phyloP scores from a whole-genome alignment of 2,888 invertebrate species.

The Drosophila glabriapex region DNA sequence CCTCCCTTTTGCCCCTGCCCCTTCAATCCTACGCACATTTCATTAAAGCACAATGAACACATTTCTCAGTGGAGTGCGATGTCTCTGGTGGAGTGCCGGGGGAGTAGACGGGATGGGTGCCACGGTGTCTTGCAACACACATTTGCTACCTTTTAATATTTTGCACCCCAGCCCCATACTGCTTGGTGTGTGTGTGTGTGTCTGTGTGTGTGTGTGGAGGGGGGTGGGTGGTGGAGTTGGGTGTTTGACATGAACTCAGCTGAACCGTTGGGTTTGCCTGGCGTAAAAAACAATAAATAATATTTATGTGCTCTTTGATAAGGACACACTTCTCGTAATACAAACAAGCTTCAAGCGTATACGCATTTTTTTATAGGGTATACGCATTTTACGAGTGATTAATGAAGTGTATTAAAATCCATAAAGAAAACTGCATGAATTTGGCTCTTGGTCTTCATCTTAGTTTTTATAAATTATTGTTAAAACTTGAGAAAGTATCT shows the following conservation, averaged over 20 bases:
- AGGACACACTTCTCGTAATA: constrained; percentile 60
- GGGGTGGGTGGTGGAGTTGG: not conserved
- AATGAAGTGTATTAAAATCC: not conserved
- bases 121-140: constrained; percentile 58
- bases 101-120: not conserved
- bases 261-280: constrained; percentile 24
- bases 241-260: not conserved
- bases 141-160: constrained; percentile 71
- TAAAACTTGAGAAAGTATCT: not conserved
- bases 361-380: constrained; percentile 12
- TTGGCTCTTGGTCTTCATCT: not conserved
- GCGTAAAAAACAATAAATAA: constrained; percentile 76
- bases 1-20: not conserved
- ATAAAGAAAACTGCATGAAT: not conserved
- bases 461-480: not conserved
- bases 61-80: constrained; percentile 41
- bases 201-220: not conserved
- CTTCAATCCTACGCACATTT: constrained; percentile 54
- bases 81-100: not conserved
- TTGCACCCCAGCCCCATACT: not conserved
- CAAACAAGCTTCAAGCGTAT: constrained; percentile 29
- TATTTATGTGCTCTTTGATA: constrained; percentile 73
- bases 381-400: not conserved
- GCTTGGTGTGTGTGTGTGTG: not conserved
- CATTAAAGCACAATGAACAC: constrained; percentile 80